A percentile compares a stretch with the other conserved stretches of the same genome.
These are phyloP conservation scores for Antrozous pallidus DNA, from an alignment of 2,797 vertebrate species.

Conservation along the genomic window DNA sequence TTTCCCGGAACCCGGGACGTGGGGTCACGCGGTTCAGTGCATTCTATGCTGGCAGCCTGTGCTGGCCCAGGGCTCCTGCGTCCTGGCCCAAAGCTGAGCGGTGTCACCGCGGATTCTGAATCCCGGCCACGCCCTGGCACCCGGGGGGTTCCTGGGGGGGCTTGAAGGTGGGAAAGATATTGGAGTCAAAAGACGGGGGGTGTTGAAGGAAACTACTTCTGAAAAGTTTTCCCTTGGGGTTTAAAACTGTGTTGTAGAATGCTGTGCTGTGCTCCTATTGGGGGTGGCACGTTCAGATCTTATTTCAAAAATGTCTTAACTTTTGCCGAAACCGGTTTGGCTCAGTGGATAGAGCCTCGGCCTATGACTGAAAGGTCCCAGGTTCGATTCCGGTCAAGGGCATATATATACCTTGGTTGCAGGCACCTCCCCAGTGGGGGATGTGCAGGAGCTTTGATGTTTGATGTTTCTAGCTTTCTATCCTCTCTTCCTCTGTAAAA, in stretches of 20 bases:
- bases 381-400: no score
- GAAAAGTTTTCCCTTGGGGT: not conserved
- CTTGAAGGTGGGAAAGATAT: not conserved
- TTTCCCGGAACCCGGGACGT: not conserved
- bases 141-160: not conserved
- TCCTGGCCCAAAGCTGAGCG: not conserved
- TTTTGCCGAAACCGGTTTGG: no score
- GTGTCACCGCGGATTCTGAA: not conserved
- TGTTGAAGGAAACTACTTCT: not conserved
- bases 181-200: not conserved
- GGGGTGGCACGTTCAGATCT: not conserved
- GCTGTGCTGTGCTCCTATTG: not conserved
- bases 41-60: not conserved
- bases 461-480: no score
- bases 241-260: not conserved
- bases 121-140: not conserved
- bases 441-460: no score
- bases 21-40: not conserved
- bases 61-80: not conserved
- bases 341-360: no score
- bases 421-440: no score
- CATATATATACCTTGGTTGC: no score
- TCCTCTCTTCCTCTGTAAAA: no score
- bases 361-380: no score
- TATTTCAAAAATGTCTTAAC: not conserved